Conservation (phyloP, 2,113 vertebrate species). For the Tetrao urogallus region DNA sequence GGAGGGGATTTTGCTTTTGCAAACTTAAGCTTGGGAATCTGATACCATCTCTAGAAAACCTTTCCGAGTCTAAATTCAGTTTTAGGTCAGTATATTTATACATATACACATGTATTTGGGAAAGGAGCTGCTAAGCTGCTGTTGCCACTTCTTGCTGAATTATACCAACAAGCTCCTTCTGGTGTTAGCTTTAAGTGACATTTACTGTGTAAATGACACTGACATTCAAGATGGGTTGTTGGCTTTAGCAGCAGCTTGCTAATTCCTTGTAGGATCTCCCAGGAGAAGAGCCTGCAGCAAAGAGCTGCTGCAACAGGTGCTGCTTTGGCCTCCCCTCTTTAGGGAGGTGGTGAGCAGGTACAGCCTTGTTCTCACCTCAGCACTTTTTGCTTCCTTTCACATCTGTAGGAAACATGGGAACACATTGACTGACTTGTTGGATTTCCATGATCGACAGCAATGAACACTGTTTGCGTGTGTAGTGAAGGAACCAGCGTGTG, state of each 20-base stretch:
- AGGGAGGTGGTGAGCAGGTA: not conserved
- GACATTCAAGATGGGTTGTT: conserved; percentile 59
- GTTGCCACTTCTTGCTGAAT: conserved; percentile 28
- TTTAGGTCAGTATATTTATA: not conserved
- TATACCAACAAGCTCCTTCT: conserved; percentile 55
- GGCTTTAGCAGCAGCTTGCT: not conserved
- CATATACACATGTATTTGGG: not conserved
- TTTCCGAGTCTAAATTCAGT: not conserved
- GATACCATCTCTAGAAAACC: not conserved
- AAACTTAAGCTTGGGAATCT: not conserved
- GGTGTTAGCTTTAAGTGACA: conserved; percentile 56
- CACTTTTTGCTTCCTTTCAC: not conserved
- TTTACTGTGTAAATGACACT: conserved; percentile 71
- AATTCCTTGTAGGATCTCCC: not conserved
- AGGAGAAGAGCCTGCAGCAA: not conserved
- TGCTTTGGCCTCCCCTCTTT: not conserved
- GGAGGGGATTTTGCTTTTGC: not conserved
- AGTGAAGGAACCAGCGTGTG: not conserved
- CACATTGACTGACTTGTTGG: rapidly evolving
- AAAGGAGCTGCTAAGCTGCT: conserved; percentile 5
- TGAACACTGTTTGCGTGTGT: rapidly evolving
- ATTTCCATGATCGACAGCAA: rapidly evolving
- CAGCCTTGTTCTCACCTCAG: not conserved
- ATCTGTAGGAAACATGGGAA: not conserved
- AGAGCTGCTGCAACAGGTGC: not conserved